phyloP scores from a whole-genome alignment of 2,113 vertebrate genomes.

The Ammodytes marinus region DNA sequence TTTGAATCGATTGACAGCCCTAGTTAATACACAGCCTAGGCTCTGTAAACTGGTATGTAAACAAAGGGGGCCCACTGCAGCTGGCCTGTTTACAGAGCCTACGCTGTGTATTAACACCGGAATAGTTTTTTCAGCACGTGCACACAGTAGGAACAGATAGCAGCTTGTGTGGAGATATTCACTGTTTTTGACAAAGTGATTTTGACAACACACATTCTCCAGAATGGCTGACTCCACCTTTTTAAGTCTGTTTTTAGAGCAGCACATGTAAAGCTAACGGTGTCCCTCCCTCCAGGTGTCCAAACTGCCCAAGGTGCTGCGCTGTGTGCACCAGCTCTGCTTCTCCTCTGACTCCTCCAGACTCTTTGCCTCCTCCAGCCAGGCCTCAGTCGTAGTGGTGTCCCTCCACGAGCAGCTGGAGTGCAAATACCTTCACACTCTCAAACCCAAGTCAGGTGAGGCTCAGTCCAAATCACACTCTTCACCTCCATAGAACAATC shows the following conservation, averaged over 20 bases:
- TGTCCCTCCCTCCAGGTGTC: conserved; percentile 82
- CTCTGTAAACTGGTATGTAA: too few species aligned
- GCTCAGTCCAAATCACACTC: background rate
- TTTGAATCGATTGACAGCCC: too few species aligned
- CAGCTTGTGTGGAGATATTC: too few species aligned
- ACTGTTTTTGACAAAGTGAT: too few species aligned
- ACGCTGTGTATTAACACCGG: too few species aligned
- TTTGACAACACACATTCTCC: too few species aligned
- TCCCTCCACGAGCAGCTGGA: conserved; percentile 75
- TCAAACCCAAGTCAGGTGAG: conserved; percentile 88
- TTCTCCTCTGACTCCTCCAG: conserved; percentile 90
- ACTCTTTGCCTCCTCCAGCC: conserved; percentile 87
- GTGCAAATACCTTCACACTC: conserved; percentile 86
- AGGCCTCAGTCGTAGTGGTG: conserved; percentile 84
- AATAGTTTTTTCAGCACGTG: too few species aligned
- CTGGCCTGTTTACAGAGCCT: too few species aligned
- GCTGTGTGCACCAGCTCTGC: conserved; percentile 88
- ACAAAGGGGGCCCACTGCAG: too few species aligned
- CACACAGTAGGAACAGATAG: too few species aligned
- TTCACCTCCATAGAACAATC: background rate
- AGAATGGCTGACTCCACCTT: too few species aligned
- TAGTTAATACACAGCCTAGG: too few species aligned
- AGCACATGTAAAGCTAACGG: background rate
- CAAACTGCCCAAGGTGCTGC: conserved; percentile 85
- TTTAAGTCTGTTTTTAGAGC: background rate